Evolutionary conservation across 2,797 vertebrate species (phyloP).

Genomic region (Gorsachius magnificus): DNA sequence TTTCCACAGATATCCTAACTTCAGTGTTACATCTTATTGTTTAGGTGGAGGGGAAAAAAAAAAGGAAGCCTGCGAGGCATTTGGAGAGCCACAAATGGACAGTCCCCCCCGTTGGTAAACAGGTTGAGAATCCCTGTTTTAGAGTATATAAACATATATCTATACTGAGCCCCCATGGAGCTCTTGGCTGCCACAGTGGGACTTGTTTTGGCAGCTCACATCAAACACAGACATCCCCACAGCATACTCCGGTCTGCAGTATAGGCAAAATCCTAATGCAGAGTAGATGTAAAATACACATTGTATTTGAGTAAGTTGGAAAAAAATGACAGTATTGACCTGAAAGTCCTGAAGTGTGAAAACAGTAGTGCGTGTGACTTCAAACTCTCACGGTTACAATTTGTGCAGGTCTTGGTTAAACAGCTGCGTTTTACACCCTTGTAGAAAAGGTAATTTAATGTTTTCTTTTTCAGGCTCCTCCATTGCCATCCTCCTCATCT

Average conservation of each 20-base stretch:
- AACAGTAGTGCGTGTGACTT: neutral
- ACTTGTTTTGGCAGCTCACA: neutral
- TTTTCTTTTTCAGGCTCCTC: slow-evolving; percentile 87
- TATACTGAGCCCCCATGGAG: neutral
- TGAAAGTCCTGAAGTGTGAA: neutral
- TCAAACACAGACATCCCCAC: neutral
- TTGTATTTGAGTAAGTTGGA: neutral
- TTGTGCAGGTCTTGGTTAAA: slow-evolving; percentile 33
- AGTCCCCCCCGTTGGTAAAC: neutral
- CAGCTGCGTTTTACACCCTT: slow-evolving; percentile 8
- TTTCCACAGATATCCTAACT: neutral
- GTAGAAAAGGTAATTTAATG: slow-evolving; percentile 66
- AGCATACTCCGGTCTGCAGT: neutral
- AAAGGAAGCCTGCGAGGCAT: neutral
- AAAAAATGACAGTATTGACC: neutral
- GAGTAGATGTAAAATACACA: neutral
- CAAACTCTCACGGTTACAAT: neutral
- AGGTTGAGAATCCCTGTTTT: slow-evolving; percentile 66
- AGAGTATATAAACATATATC: neutral
- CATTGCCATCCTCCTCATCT: slow-evolving; percentile 94
- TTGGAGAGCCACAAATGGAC: neutral
- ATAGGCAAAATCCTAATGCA: neutral
- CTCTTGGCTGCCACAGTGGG: neutral
- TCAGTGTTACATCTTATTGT: neutral
- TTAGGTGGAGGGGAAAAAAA: neutral